A percentile compares a stretch with the other conserved stretches of the same genome.
Conservation (phyloP, 1,140 invertebrate genomes). For the Drosophila paulistorum region DNA sequence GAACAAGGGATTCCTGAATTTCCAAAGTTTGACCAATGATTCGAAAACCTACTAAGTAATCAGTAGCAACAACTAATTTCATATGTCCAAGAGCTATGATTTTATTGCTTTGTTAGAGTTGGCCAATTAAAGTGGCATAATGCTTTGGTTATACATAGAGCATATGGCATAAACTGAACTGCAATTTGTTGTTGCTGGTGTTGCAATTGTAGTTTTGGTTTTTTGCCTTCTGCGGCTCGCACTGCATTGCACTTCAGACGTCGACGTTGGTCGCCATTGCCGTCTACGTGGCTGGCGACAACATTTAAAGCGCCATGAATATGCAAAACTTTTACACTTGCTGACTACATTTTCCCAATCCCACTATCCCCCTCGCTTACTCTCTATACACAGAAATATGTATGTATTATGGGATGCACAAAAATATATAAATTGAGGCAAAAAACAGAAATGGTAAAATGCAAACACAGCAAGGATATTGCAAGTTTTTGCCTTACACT, state of each 20-base stretch:
- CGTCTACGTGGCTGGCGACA: conserved; percentile 59
- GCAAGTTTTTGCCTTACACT: conserved; percentile 29
- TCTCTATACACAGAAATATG: conserved; percentile 53
- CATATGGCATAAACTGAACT: conserved; percentile 38
- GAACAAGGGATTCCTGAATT: no score
- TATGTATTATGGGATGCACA: conserved; percentile 31
- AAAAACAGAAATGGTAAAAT: conserved; percentile 26
- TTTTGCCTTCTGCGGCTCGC: conserved; percentile 72
- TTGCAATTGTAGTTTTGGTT: conserved; percentile 45
- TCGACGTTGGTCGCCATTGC: conserved; percentile 41
- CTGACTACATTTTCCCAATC: neutral
- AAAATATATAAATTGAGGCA: conserved; percentile 61
- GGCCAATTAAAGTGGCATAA: neutral
- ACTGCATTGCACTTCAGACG: conserved; percentile 68
- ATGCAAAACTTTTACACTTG: conserved; percentile 79
- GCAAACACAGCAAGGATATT: conserved; percentile 54
- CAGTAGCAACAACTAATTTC: neutral
- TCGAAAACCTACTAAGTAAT: neutral
- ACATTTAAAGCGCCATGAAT: conserved; percentile 81
- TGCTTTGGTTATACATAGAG: conserved; percentile 22
- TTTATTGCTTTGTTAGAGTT: neutral
- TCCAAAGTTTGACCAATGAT: no score
- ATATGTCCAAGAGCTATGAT: neutral
- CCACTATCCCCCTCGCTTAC: neutral
- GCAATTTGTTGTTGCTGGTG: conserved; percentile 33